Percentiles rank a stretch among this genome's conserved stretches.
Evolutionary conservation across 2,797 vertebrate genomes (phyloP).

Genomic region (Anisognathus igniventris): DNA sequence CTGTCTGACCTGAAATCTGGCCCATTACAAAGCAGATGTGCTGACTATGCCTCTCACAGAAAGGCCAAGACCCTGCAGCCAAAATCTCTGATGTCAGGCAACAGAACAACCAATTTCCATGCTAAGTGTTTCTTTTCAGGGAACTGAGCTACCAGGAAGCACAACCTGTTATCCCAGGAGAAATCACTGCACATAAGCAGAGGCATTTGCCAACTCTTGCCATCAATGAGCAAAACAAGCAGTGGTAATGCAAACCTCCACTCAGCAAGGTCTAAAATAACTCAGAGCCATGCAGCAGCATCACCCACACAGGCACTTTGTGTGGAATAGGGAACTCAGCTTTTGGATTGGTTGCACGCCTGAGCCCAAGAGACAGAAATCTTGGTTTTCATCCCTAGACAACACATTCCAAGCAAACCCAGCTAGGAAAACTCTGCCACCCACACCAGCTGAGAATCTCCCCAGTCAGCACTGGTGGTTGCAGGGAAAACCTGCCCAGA

Average conservation of each 20-base stretch:
- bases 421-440: not conserved
- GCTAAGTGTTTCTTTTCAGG: not conserved
- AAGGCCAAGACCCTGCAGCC: not conserved
- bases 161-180: not conserved
- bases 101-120: not conserved
- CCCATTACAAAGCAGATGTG: rapidly evolving
- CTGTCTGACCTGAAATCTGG: not conserved
- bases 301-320: not conserved
- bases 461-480: not conserved
- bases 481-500: not conserved
- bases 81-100: not conserved
- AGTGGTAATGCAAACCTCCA: not conserved
- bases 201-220: not conserved
- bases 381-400: not conserved
- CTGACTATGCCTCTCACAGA: not conserved
- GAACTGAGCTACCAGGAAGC: not conserved
- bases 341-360: not conserved
- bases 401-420: not conserved
- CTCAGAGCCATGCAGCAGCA: not conserved
- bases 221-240: not conserved
- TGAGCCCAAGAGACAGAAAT: not conserved
- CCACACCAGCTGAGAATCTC: not conserved
- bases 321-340: not conserved
- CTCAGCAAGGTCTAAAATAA: constrained; percentile 9
- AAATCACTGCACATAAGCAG: not conserved